Conservation (phyloP, 2,888 invertebrate species). For the Epirrita christyi region DNA sequence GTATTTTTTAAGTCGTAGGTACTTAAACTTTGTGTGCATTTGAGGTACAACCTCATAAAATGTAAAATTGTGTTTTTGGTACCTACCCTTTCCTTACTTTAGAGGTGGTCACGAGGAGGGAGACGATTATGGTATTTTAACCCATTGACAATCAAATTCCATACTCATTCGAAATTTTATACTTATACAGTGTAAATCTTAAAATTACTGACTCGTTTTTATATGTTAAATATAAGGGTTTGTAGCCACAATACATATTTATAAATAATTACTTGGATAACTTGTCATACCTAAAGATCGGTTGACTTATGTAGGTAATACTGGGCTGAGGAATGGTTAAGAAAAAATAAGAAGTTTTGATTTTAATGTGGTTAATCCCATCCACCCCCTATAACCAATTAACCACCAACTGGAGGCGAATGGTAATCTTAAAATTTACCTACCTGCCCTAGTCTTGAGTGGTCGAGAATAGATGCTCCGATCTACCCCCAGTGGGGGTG, state of each 20-base stretch:
- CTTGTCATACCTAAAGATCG: conserved; percentile 37
- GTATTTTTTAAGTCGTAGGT: not conserved
- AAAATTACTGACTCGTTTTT: conserved; percentile 79
- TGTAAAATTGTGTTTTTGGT: too few relatives aligned
- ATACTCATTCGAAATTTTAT: conserved; percentile 14
- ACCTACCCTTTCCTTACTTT: too few relatives aligned
- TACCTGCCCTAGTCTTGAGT: not conserved
- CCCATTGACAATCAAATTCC: not conserved
- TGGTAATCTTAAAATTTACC: not conserved
- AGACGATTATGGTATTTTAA: too few relatives aligned
- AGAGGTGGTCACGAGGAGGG: not conserved
- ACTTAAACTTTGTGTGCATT: too few relatives aligned
- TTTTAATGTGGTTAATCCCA: not conserved
- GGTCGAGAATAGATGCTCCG: not conserved
- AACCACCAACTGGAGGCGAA: not conserved
- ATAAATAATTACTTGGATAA: conserved; percentile 26
- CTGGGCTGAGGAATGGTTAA: conserved; percentile 73
- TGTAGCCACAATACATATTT: conserved; percentile 62
- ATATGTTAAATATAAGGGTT: conserved; percentile 53
- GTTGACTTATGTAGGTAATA: conserved; percentile 59
- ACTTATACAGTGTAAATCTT: conserved; percentile 55
- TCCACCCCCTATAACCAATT: not conserved
- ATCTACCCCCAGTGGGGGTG: not conserved
- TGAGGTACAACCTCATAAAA: too few relatives aligned
- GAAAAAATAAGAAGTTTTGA: conserved; percentile 29